These are phyloP conservation scores for Geococcyx californianus DNA, from an alignment of 2,113 vertebrate species.

Conservation along the genomic window DNA sequence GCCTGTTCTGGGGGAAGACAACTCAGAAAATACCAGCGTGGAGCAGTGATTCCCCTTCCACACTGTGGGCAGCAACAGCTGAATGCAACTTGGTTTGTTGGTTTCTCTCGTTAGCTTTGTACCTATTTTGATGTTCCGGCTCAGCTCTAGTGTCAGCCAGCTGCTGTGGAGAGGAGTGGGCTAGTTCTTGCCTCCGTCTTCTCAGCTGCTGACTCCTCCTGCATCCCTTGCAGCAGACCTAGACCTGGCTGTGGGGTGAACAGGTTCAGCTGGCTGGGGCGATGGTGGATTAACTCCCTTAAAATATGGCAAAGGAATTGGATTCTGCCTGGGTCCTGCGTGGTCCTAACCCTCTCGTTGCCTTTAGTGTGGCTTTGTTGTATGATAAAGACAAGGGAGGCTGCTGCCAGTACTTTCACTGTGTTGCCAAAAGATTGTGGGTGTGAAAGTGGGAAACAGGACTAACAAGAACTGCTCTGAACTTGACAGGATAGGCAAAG, in stretches of 20 bases:
- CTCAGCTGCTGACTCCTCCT: no score
- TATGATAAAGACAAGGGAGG: neutral
- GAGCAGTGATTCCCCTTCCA: neutral
- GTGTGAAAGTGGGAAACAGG: neutral
- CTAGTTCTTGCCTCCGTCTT: neutral
- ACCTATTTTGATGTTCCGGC: neutral
- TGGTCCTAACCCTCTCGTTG: neutral
- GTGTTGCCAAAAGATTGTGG: neutral
- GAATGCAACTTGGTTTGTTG: neutral
- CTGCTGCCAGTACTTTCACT: neutral
- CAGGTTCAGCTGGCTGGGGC: fast-evolving
- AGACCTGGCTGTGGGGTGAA: neutral
- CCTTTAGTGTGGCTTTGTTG: neutral
- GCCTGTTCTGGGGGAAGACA: neutral
- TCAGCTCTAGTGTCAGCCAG: neutral
- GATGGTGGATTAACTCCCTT: neutral
- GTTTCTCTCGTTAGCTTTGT: fast-evolving
- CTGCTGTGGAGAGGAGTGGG: neutral
- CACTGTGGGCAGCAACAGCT: fast-evolving
- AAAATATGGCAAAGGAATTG: fast-evolving
- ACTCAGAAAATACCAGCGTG: neutral
- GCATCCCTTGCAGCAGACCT: fast-evolving
- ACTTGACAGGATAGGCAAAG: neutral
- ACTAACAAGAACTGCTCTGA: neutral
- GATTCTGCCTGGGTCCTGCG: fast-evolving